phyloP scores from a whole-genome alignment of 2,113 vertebrate species.

The Oriolus oriolus region DNA sequence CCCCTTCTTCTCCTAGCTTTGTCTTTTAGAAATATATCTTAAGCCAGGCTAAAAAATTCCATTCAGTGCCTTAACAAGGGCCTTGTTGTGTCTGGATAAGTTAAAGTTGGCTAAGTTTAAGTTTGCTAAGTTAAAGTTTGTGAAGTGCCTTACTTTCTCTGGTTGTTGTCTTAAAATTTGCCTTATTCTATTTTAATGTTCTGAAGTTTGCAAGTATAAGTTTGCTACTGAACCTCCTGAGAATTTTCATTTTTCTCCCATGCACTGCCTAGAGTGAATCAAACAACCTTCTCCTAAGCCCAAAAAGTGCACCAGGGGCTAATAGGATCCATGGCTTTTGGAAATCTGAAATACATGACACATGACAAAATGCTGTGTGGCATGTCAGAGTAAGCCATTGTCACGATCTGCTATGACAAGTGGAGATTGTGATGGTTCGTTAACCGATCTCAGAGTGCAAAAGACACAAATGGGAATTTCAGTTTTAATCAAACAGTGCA shows the following conservation, averaged over 20 bases:
- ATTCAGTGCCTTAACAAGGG: background rate
- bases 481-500: too few relatives aligned
- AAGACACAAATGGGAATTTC: too few relatives aligned
- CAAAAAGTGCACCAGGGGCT: accelerated
- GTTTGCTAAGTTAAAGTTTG: background rate
- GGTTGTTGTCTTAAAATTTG: background rate
- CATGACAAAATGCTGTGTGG: background rate
- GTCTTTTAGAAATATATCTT: too few relatives aligned
- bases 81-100: background rate
- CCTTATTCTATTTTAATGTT: background rate
- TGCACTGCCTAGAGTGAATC: background rate
- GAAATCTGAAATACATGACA: background rate
- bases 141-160: background rate
- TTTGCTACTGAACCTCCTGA: too few relatives aligned
- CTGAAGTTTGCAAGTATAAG: background rate
- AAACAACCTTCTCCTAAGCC: background rate
- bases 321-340: background rate
- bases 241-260: background rate
- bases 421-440: too few relatives aligned
- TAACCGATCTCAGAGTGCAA: too few relatives aligned
- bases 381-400: too few relatives aligned
- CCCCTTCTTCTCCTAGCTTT: too few relatives aligned
- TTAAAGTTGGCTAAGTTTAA: background rate
- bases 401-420: too few relatives aligned
- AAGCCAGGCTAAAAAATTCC: background rate